Evolutionary conservation across 2,888 invertebrate species (phyloP).

Genomic region (Morinoia aosen): DNA sequence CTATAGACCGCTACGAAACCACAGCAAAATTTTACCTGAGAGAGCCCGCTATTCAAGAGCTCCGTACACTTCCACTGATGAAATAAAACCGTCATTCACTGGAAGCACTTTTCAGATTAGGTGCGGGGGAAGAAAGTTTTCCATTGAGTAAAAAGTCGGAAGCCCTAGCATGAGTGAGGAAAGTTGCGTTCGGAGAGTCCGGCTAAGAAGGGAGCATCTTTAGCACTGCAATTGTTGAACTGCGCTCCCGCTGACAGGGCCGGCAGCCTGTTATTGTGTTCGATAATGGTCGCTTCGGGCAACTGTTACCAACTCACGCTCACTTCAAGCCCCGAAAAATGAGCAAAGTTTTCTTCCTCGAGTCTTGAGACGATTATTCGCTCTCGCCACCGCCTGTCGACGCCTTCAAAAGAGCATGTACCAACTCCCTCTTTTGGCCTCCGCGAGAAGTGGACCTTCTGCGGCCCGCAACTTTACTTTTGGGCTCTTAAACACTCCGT

Average conservation of each 20-base stretch:
- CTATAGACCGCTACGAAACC: not conserved
- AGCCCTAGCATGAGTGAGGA: not conserved
- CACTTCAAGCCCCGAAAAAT: conserved; percentile 51
- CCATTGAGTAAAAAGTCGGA: conserved; percentile 24
- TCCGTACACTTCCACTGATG: conserved; percentile 22
- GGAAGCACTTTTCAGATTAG: conserved; percentile 30
- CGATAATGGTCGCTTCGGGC: conserved; percentile 51
- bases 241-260: not conserved
- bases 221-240: conserved; percentile 8
- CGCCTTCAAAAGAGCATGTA: conserved; percentile 22
- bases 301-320: conserved; percentile 51
- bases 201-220: conserved; percentile 29
- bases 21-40: conserved; percentile 11
- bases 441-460: not conserved
- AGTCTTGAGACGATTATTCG: conserved; percentile 50
- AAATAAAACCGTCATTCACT: conserved; percentile 34
- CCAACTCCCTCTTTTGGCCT: not conserved
- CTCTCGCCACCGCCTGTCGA: conserved; percentile 31
- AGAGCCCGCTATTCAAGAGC: not conserved
- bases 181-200: not conserved
- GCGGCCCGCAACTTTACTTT: not conserved
- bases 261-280: conserved; percentile 49
- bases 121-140: not conserved
- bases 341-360: conserved; percentile 48
- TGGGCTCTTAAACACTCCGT: not conserved